Percentiles rank a stretch among this genome's conserved stretches.
Evolutionary conservation across 2,888 invertebrate genomes (phyloP).

Genomic region (Branchipolynoe longqiensis): DNA sequence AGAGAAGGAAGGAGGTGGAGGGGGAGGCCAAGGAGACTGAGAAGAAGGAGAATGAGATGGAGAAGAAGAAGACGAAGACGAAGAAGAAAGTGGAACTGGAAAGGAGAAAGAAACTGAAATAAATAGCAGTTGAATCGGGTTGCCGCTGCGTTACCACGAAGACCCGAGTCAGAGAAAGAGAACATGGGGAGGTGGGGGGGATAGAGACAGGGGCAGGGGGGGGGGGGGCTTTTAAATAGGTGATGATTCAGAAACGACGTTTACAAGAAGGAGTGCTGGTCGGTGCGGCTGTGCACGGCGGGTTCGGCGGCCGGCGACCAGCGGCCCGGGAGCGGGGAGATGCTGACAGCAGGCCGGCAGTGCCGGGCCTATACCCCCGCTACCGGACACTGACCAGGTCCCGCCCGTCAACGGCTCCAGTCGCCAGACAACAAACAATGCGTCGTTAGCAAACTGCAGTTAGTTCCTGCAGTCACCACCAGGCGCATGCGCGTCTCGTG

Average conservation of each 20-base stretch:
- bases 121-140: no score
- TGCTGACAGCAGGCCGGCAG: background rate
- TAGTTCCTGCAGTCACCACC: conserved; percentile 33
- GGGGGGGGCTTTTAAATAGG: no score
- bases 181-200: no score
- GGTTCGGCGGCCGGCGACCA: background rate
- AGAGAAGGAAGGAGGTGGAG: background rate
- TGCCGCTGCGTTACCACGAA: no score
- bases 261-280: background rate
- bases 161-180: no score
- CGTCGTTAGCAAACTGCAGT: conserved; percentile 43
- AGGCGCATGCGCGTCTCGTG: background rate
- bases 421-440: conserved; percentile 28
- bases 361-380: no score
- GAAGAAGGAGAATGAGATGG: background rate
- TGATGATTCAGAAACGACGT: no score
- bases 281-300: background rate
- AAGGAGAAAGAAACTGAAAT: background rate
- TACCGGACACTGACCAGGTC: conserved; percentile 10
- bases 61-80: background rate
- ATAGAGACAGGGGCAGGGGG: no score
- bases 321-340: conserved; percentile 17
- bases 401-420: background rate
- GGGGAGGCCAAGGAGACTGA: background rate
- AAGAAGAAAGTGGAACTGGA: background rate